These are phyloP conservation scores for Palaemon carinicauda DNA, from an alignment of 1,140 invertebrate species.

Conservation along the genomic window DNA sequence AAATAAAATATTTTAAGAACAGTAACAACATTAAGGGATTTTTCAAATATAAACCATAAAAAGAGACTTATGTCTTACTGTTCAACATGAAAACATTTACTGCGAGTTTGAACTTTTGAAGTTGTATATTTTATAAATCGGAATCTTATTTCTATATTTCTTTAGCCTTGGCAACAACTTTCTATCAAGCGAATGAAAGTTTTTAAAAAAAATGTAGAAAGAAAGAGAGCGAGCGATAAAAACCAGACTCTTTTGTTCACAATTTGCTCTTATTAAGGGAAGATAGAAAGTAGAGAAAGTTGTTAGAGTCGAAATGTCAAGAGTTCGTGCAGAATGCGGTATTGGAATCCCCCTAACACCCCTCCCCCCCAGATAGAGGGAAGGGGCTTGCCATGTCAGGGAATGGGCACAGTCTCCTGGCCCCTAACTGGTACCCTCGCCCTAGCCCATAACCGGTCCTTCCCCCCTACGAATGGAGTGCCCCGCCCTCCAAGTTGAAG, in stretches of 20 bases:
- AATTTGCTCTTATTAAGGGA: neutral
- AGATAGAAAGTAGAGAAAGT: slow-evolving; percentile 6
- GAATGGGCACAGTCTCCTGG: neutral
- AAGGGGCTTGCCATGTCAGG: neutral
- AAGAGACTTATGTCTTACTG: too few species aligned
- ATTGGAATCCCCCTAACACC: neutral
- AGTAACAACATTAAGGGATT: too few species aligned
- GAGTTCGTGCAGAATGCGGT: neutral
- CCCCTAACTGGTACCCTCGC: neutral
- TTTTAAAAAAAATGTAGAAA: neutral
- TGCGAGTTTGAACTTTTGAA: too few species aligned
- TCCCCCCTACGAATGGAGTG: neutral
- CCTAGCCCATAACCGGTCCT: neutral
- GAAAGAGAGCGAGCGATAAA: neutral
- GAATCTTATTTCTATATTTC: too few species aligned
- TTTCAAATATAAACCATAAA: too few species aligned
- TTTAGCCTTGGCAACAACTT: too few species aligned
- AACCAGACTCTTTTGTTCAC: neutral
- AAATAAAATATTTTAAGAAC: too few species aligned
- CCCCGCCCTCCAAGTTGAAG: neutral
- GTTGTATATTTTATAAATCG: too few species aligned
- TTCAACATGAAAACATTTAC: too few species aligned
- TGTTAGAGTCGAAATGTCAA: neutral
- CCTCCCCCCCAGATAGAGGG: neutral
- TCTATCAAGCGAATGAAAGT: neutral